Conservation (phyloP, 1,140 invertebrate species). For the Drosophila dunni region DNA sequence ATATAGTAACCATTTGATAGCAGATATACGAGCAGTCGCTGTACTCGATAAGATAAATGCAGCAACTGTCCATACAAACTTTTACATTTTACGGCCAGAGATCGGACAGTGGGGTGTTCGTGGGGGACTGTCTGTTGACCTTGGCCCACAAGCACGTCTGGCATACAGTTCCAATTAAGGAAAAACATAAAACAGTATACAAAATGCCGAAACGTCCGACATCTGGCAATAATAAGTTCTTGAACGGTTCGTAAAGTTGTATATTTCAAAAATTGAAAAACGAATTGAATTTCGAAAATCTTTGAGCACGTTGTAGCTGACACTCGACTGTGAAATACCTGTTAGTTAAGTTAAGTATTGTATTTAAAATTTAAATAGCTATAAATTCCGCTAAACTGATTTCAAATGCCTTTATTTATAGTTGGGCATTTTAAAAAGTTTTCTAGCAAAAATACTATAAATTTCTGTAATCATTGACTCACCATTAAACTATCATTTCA, state of each 20-base stretch:
- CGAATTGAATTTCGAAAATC: not conserved
- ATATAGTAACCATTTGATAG: not conserved
- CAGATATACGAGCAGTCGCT: constrained; percentile 10
- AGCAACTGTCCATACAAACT: constrained; percentile 38
- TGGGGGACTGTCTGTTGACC: constrained; percentile 27
- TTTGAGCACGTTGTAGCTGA: too few species aligned
- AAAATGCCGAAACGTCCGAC: constrained; percentile 3
- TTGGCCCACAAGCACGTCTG: constrained; percentile 38
- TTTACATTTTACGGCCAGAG: constrained; percentile 35
- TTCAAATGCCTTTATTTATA: too few species aligned
- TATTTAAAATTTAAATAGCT: too few species aligned
- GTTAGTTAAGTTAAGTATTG: too few species aligned
- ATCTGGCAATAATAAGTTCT: constrained; percentile 1
- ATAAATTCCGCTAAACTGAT: too few species aligned
- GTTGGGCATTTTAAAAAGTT: too few species aligned
- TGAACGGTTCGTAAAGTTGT: not conserved
- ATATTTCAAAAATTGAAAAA: not conserved
- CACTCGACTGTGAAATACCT: too few species aligned
- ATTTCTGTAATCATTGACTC: too few species aligned
- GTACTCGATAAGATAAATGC: constrained; percentile 55
- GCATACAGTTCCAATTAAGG: constrained; percentile 14
- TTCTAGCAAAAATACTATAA: too few species aligned
- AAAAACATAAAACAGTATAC: constrained; percentile 19
- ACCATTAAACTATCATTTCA: too few species aligned
- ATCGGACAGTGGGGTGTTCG: not conserved